Conservation (phyloP, 2,797 vertebrate genomes). For the Sebastes nivosus region DNA sequence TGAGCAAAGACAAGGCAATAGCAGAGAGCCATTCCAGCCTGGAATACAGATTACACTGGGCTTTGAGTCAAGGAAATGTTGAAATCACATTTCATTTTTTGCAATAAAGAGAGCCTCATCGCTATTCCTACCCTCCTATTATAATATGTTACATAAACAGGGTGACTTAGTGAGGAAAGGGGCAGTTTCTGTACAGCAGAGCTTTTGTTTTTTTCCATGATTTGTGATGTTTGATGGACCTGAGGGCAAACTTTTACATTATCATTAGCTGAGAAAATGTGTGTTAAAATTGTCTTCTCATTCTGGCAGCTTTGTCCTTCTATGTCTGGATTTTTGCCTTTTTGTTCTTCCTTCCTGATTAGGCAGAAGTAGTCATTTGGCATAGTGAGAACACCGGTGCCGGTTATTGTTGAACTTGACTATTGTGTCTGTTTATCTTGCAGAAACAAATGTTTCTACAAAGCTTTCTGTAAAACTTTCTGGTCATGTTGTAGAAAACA, state of each 20-base stretch:
- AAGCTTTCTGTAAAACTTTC: conserved; percentile 37
- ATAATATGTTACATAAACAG: not conserved
- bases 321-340: conserved; percentile 35
- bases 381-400: conserved; percentile 20
- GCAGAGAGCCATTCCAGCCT: conserved; percentile 2
- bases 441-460: conserved; percentile 60
- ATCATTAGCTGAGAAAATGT: conserved; percentile 31
- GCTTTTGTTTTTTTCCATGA: conserved; percentile 1
- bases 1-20: conserved; percentile 48
- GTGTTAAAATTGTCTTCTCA: conserved; percentile 8
- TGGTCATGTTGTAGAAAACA: conserved; percentile 25
- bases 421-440: conserved; percentile 74
- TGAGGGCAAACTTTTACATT: conserved; percentile 33
- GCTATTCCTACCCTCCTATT: conserved; percentile 11
- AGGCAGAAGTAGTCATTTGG: conserved; percentile 41
- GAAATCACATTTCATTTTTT: conserved; percentile 36
- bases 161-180: not conserved
- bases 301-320: conserved; percentile 17
- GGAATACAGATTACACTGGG: conserved; percentile 38
- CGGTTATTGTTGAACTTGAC: conserved; percentile 61
- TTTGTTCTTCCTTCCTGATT: conserved; percentile 40
- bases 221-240: conserved; percentile 11
- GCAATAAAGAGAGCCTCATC: conserved; percentile 14
- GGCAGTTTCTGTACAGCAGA: not conserved
- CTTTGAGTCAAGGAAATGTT: conserved; percentile 36